Percentiles rank a stretch among this genome's conserved stretches.
Evolutionary conservation across 30 jellyfish, hydroid and myxozoan genomes (phyloP).

Genomic region (Phacellophora camtschatica): DNA sequence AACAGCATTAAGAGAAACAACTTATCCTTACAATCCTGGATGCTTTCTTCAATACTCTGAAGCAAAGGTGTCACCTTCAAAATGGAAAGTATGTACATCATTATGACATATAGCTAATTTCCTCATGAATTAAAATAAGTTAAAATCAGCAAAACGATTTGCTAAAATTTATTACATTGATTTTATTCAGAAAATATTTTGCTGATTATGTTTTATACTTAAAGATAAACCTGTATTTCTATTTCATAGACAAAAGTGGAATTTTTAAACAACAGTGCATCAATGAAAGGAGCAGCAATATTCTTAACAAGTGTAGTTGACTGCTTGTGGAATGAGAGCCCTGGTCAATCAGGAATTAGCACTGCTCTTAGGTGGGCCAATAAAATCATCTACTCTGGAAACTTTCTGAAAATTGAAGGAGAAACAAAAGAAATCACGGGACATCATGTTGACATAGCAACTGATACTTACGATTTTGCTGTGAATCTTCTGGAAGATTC

Average conservation of each 20-base stretch:
- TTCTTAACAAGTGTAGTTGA: conserved; percentile 42
- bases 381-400: conserved; percentile 35
- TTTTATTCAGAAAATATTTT: too few species aligned
- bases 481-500: not conserved
- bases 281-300: conserved; percentile 70
- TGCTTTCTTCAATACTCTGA: conserved; percentile 60
- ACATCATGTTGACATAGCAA: conserved; percentile 50
- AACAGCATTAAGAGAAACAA: conserved; percentile 37
- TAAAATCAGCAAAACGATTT: too few species aligned
- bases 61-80: conserved; percentile 61
- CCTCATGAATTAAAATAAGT: too few species aligned
- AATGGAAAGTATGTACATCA: conserved; percentile 41
- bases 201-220: too few species aligned
- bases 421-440: conserved; percentile 1
- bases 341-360: not conserved
- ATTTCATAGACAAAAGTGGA: conserved; percentile 30
- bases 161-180: too few species aligned
- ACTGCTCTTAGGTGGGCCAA: conserved; percentile 40
- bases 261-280: conserved; percentile 56
- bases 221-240: too few species aligned
- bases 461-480: conserved; percentile 39
- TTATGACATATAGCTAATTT: too few species aligned
- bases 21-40: conserved; percentile 69
- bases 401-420: conserved; percentile 29
- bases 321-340: conserved; percentile 59